These are phyloP conservation scores for Macrotus californicus DNA, from an alignment of 2,113 vertebrate species.

Conservation along the genomic window DNA sequence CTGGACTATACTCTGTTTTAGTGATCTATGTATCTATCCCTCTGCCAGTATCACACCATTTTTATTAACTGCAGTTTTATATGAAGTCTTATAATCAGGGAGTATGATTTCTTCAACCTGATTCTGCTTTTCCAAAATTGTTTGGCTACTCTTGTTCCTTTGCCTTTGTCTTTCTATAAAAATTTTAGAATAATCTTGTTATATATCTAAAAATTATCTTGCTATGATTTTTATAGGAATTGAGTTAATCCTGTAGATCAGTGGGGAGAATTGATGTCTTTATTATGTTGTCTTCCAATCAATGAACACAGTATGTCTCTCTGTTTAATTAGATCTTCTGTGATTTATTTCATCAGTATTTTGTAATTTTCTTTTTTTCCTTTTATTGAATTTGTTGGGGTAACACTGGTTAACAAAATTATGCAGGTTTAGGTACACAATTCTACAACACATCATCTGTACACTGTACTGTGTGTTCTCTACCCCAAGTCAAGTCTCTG, in stretches of 20 bases:
- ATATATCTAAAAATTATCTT: neutral
- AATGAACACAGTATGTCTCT: neutral
- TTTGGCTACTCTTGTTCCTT: neutral
- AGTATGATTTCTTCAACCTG: neutral
- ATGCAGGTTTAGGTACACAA: too few relatives aligned
- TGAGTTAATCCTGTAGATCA: neutral
- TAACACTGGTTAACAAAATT: too few relatives aligned
- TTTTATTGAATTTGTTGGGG: too few relatives aligned
- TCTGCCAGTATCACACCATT: neutral
- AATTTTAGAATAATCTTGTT: conserved; percentile 14
- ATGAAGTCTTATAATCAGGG: neutral
- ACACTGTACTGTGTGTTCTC: too few relatives aligned
- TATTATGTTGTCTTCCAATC: neutral
- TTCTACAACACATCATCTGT: too few relatives aligned
- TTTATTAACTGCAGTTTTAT: neutral
- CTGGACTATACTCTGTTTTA: neutral
- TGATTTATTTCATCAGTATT: neutral
- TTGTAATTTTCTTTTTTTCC: neutral
- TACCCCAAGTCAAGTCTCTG: too few relatives aligned
- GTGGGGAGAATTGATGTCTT: neutral
- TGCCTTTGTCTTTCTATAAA: neutral
- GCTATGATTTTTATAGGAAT: neutral
- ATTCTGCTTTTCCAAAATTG: neutral
- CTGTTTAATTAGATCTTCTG: neutral
- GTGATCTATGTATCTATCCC: neutral